Evolutionary conservation across 2,113 vertebrate species (phyloP), one percentile per base, ranked within the genome.

Genomic region (Poeciliopsis occidentalis): DNA sequence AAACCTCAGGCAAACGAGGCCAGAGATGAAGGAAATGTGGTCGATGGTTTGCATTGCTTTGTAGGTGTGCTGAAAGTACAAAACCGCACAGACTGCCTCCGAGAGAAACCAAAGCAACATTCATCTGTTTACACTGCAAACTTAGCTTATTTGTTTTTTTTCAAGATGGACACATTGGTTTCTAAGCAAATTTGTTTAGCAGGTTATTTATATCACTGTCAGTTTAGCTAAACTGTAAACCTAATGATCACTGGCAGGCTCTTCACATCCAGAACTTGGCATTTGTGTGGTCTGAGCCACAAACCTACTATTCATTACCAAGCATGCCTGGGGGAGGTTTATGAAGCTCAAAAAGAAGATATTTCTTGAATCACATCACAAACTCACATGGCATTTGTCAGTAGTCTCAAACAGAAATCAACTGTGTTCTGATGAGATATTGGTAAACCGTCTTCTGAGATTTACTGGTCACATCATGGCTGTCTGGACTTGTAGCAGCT

Each of bases 1-100:
- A 91, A 92, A 91, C 91, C 90, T 88, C 88, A 89, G 85, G 89
- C 79, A 70, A 78, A 86, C 78, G 75, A 86, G 85, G 76, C 75
- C 76, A 68, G 80, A 87, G 82, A 89, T 89, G 86, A 83, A 86
- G 54, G 86, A 83, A 75, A 81, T 92, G 91, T 85, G 92, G 90
- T 92, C 61, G 80, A 85, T 73, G 83, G 91, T 86, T 87, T 84
- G 76, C 13, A 57, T 78, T 81, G 75, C 72, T 85, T 77, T 75
- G 22, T 84, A 92, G 89, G 91, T 91, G 88, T 85, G 87, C 79
- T 81, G 79, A 86, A 75, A 87, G 71, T 80, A 26, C 61, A 86
- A 90, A 57, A 87, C 85, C 84, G 57, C 84, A 37, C 82, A 79
- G 54, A 27, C 61, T 71, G 76, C 71, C 85, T 83, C 31, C 10